Evolutionary conservation across 2,113 vertebrate genomes (phyloP), one percentile per base, ranked within the genome.

Genomic region (Aspiorhynchus laticeps): DNA sequence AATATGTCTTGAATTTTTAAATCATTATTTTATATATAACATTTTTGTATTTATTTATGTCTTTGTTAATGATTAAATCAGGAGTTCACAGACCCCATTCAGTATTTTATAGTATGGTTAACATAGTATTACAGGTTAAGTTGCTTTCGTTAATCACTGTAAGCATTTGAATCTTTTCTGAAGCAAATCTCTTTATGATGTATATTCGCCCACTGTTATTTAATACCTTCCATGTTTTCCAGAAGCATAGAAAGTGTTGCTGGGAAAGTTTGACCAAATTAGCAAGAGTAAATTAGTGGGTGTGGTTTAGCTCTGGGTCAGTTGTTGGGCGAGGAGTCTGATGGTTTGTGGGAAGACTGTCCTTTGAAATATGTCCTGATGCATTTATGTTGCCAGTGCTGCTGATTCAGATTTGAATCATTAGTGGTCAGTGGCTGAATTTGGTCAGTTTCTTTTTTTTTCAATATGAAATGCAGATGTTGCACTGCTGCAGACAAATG

Each of bases 351-450:
- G 80, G 80, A 82, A 65, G 56, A 65, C 38, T 65, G 80, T 38
- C 26, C 24, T 82, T 81, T 65, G 14, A 41, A 65, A 81, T 65
- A 65, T 17, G 43, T 33, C 43, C 65, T 69, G 31, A 71, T 36
- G 46, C 51, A 33, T 21, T 71, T 67, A 83, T 83, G 28, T 17
- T 67, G 36, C 36, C 80, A 67, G 61, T 67, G 61, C 36, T 67
- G 59, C 61, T 82, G 80, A 80, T 80, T 80, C 51, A 61, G 61
- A 82, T 28, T 36, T 82, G 59, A 82, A 82, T 82, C 59, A 82
- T 82, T 83, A 82, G 56, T 65, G 81, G 81, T 83, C 81, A 83
- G 26, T 83, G 81, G 41, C 36, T 83, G 28, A 71, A 71, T 69
- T 71, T 71, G 65, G 26, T 48, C 63, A 67, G 24, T 83, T 26